Base-by-base conservation (phyloP, 2,113 vertebrate genomes). In the Perca schrenkii region DNA sequence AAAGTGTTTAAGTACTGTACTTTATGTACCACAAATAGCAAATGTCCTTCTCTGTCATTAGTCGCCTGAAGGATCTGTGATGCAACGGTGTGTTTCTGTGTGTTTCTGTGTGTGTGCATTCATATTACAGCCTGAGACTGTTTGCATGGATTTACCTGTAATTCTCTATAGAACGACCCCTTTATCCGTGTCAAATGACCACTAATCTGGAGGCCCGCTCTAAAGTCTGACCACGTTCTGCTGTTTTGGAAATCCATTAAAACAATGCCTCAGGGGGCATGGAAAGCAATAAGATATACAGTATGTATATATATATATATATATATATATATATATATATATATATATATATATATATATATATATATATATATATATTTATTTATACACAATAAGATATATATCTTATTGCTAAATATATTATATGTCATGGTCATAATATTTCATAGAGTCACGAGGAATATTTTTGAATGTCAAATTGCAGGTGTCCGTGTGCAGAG, bases 171-270 rank as follows among this genome's bases (percentile, higher is more conserved):
- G 83, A 89, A 89, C 85, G 79, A 84, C 34, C 2, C 7, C 43
- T 86, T 86, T 67, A 89, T 89, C 85, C 81, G 2, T 77, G 68
- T 92, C 86, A 86, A 91, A 79, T 92, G 92, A 92, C 81, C 54
- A 16, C 46, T 92, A 88, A 94, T 89, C 89, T 81, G 57, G 34
- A 73, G 53, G 31, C 40, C 62, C 62, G 49, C 61, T 80, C 4
- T 54, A 63, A 79, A 50, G 50, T 85, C 60, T 17, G 53, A 56
- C 78, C 62, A 15, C 63, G 50, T 36, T 49, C 65, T 75, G 52
- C 40, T 66, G n/a, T 1, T 61, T 34, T 60, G 21, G 2, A 76
- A 77, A 85, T 21, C n/a, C 12, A 50, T 61, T 74, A 1, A 50
- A 14, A 16, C 19, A 15, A 12, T 63, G 28, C 49, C 0, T 62